These are phyloP conservation scores for Metacarcinus magister DNA, from an alignment of 2,888 invertebrate genomes.

Conservation along the genomic window DNA sequence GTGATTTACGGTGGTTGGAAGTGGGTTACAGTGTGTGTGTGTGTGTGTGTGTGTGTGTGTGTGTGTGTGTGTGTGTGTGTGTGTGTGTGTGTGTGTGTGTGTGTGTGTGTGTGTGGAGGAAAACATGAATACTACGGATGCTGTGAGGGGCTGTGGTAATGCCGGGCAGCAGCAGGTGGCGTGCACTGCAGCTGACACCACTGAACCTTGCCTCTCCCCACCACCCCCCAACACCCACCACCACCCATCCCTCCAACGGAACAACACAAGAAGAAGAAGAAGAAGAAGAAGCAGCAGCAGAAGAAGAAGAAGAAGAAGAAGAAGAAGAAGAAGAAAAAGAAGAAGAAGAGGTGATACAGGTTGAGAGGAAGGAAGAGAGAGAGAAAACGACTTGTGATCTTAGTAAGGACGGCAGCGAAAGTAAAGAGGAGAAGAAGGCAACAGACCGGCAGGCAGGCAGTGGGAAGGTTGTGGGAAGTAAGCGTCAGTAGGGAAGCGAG, in stretches of 20 bases:
- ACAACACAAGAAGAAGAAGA: no score
- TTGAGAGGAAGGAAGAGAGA: background rate
- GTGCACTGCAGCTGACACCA: background rate
- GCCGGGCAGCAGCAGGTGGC: background rate
- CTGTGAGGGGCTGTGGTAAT: conserved; percentile 11
- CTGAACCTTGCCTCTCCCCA: background rate
- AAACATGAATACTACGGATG: background rate
- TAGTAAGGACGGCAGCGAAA: background rate
- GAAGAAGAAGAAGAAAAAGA: no score
- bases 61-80: conserved; percentile 26
- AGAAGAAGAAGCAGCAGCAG: no score
- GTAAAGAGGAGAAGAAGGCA: background rate
- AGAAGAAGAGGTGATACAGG: background rate
- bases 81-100: conserved; percentile 26
- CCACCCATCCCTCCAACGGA: no score
- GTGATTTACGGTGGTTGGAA: conserved; percentile 7
- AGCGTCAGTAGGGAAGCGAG: background rate
- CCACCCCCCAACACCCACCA: background rate
- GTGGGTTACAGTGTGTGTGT: background rate
- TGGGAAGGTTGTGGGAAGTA: background rate
- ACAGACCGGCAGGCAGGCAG: background rate
- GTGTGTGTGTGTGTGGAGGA: conserved; percentile 11
- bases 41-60: conserved; percentile 32
- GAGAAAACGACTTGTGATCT: background rate
- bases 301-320: no score